A percentile compares a stretch with the other conserved stretches of the same genome.
phyloP scores from a whole-genome alignment of 2,113 vertebrate species.

The Leiothrix lutea region DNA sequence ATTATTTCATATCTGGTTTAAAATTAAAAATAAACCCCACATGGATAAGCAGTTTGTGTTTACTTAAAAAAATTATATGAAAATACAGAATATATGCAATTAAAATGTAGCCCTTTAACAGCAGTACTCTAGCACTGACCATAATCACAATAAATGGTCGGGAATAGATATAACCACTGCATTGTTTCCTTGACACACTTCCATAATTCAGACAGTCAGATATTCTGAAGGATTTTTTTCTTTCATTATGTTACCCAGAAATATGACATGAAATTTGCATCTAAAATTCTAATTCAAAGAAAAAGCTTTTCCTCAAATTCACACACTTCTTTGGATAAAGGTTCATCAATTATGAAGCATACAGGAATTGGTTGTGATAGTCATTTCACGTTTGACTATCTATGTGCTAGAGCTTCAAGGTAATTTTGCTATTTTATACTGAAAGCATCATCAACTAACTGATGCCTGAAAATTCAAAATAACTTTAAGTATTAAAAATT shows the following conservation, averaged over 20 bases:
- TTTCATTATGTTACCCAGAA: background rate
- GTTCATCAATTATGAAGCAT: background rate
- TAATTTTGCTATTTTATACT: background rate
- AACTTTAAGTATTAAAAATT: conserved; percentile 3
- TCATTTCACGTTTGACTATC: background rate
- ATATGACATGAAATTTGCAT: background rate
- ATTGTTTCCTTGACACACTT: background rate
- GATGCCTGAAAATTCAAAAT: conserved; percentile 1
- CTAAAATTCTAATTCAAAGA: background rate
- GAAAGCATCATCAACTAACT: conserved; percentile 9
- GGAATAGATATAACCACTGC: background rate
- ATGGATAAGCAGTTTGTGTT: background rate
- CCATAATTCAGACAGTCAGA: background rate
- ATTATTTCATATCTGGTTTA: background rate
- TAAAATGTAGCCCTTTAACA: conserved; percentile 64
- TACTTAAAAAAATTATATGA: conserved; percentile 37
- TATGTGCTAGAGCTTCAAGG: background rate
- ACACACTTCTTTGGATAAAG: background rate
- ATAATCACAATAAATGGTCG: conserved; percentile 14
- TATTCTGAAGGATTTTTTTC: conserved; percentile 2
- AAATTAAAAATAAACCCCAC: background rate
- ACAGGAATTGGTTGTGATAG: background rate
- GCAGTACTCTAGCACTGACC: conserved; percentile 33
- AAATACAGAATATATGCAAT: conserved; percentile 52
- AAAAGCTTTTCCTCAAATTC: background rate